phyloP scores from a whole-genome alignment of 2,888 invertebrate species.

The Cremastobaeus sp. region DNA sequence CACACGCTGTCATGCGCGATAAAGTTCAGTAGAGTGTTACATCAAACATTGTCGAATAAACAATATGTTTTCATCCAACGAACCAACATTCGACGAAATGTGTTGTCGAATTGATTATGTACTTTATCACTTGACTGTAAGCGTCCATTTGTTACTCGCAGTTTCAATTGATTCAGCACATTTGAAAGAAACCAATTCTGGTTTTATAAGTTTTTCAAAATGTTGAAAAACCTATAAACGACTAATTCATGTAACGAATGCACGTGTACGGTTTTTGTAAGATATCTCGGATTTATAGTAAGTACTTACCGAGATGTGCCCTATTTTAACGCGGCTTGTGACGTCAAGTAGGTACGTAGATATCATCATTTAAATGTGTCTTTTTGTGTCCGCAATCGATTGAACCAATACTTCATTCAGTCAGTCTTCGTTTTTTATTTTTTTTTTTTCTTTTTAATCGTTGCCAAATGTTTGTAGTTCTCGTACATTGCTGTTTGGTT shows the following conservation, averaged over 20 bases:
- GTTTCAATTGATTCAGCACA: no score
- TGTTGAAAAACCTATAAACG: neutral
- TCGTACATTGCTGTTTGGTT: no score
- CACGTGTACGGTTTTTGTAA: slow-evolving; percentile 55
- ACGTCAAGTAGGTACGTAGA: slow-evolving; percentile 78
- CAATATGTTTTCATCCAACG: slow-evolving; percentile 59
- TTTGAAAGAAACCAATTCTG: no score
- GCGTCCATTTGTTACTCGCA: slow-evolving; percentile 41
- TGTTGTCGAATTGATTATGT: slow-evolving; percentile 54
- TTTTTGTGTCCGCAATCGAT: slow-evolving; percentile 59
- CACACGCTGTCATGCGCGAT: slow-evolving; percentile 51
- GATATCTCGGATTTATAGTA: slow-evolving; percentile 69
- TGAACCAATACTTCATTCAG: slow-evolving; percentile 15
- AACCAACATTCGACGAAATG: slow-evolving; percentile 59
- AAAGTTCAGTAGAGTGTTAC: slow-evolving; percentile 42
- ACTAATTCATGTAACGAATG: slow-evolving; percentile 53
- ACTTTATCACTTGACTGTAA: slow-evolving; percentile 35
- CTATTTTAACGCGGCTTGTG: slow-evolving; percentile 78
- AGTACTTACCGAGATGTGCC: slow-evolving; percentile 77
- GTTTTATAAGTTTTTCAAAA: no score
- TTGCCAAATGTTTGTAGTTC: slow-evolving; percentile 2
- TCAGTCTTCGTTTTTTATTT: slow-evolving; percentile 13
- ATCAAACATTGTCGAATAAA: slow-evolving; percentile 56
- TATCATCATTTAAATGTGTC: slow-evolving; percentile 63
- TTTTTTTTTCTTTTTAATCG: neutral